phyloP scores from a whole-genome alignment of 2,797 vertebrate genomes.

The Vespertilio murinus region DNA sequence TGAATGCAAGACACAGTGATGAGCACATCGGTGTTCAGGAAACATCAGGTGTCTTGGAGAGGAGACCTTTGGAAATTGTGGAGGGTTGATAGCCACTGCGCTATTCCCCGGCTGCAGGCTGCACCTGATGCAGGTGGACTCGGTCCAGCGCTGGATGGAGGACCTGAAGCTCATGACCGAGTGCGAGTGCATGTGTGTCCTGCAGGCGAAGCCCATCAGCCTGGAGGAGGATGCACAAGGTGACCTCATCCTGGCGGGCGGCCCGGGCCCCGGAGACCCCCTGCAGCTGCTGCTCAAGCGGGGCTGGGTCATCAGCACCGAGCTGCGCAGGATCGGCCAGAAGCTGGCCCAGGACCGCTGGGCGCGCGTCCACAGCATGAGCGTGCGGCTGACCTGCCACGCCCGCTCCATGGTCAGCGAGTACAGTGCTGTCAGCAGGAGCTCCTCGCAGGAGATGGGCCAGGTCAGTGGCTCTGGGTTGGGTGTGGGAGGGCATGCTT shows the following conservation, averaged over 20 bases:
- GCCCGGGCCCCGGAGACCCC: constrained; percentile 87
- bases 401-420: constrained; percentile 94
- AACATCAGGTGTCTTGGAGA: background rate
- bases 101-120: constrained; percentile 81
- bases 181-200: constrained; percentile 98
- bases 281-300: constrained; percentile 93
- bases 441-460: constrained; percentile 89
- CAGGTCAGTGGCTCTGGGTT: constrained; percentile 84
- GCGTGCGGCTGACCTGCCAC: constrained; percentile 92
- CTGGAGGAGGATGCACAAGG: constrained; percentile 91
- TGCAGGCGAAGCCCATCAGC: constrained; percentile 97
- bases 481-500: background rate
- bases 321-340: constrained; percentile 94
- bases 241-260: constrained; percentile 91
- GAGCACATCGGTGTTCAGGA: background rate
- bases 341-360: constrained; percentile 94
- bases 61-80: background rate
- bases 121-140: constrained; percentile 94
- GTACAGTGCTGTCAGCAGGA: constrained; percentile 84
- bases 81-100: accelerated
- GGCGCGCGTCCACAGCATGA: constrained; percentile 95
- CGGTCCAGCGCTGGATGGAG: constrained; percentile 98
- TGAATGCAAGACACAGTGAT: background rate
- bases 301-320: constrained; percentile 95
- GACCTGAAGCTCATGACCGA: constrained; percentile 97